These are phyloP conservation scores for Bradypus variegatus DNA, from an alignment of 2,797 vertebrate species.

Conservation along the genomic window DNA sequence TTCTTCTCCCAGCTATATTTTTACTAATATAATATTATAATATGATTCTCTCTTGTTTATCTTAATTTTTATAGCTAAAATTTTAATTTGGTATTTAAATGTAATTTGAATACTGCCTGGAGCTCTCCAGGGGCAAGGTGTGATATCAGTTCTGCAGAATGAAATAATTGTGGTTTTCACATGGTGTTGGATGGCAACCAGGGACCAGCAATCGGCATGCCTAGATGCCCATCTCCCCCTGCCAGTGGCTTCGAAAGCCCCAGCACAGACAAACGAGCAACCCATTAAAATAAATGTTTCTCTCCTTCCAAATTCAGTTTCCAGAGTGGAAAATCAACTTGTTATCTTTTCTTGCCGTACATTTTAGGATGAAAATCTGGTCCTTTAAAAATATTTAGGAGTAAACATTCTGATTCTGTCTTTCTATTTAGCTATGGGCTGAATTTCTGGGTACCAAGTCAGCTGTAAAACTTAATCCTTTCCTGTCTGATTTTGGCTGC, in stretches of 20 bases:
- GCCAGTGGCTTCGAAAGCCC: neutral
- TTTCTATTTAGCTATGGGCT: neutral
- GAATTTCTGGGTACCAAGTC: constrained; percentile 39
- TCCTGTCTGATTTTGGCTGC: constrained; percentile 41
- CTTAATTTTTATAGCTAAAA: constrained; percentile 61
- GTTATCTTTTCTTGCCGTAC: constrained; percentile 60
- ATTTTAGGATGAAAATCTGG: constrained; percentile 44
- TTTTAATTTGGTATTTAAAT: constrained; percentile 62
- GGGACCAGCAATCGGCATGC: neutral
- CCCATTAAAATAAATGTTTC: constrained; percentile 31
- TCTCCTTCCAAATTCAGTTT: constrained; percentile 46
- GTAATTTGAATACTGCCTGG: constrained; percentile 43
- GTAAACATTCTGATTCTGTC: neutral
- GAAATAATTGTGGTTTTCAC: neutral
- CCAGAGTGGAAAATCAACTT: constrained; percentile 57
- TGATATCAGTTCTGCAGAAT: neutral
- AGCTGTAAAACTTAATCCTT: constrained; percentile 38
- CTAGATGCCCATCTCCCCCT: neutral
- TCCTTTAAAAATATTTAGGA: constrained; percentile 35
- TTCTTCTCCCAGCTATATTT: constrained; percentile 35
- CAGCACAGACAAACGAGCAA: neutral
- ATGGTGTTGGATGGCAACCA: neutral
- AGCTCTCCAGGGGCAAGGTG: constrained; percentile 49
- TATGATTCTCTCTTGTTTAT: constrained; percentile 51
- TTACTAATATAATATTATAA: constrained; percentile 48